Evolutionary conservation across 2,113 vertebrate genomes (phyloP).

Genomic region (Ptyas mucosa): DNA sequence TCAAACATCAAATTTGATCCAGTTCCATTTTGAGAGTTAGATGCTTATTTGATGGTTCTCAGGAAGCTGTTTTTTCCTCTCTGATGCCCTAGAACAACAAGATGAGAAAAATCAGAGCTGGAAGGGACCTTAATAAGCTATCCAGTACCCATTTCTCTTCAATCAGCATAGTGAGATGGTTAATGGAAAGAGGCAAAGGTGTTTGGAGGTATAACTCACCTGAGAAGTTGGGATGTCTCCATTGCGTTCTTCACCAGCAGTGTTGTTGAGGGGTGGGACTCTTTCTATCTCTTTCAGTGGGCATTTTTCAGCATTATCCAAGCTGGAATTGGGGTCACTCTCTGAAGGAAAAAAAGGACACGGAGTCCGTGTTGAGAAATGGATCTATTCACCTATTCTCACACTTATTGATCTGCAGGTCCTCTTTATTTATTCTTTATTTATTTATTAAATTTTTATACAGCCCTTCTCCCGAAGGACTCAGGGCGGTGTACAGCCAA

Average conservation of each 20-base stretch:
- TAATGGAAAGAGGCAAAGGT: not conserved
- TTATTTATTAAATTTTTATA: too few relatives aligned
- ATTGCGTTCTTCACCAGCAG: not conserved
- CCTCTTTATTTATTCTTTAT: too few relatives aligned
- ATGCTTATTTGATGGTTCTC: not conserved
- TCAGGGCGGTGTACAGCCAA: too few relatives aligned
- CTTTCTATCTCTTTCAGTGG: not conserved
- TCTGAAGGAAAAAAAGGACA: not conserved
- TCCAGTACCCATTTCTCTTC: not conserved
- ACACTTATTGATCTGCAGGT: too few relatives aligned
- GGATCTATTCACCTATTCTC: not conserved
- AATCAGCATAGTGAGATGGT: not conserved
- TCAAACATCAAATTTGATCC: not conserved
- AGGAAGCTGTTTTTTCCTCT: not conserved
- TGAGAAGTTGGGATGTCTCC: not conserved
- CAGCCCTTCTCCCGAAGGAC: too few relatives aligned
- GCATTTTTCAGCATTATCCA: not conserved
- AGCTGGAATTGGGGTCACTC: not conserved
- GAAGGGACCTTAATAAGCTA: not conserved
- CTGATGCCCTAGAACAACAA: not conserved
- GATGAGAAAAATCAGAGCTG: not conserved
- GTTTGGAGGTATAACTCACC: not conserved
- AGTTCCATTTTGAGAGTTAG: not conserved
- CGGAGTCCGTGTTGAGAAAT: not conserved
- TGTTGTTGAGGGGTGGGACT: not conserved